Percentiles rank a stretch among this genome's conserved stretches.
Conservation (phyloP, 2,113 vertebrate species). For the Lota lota region DNA sequence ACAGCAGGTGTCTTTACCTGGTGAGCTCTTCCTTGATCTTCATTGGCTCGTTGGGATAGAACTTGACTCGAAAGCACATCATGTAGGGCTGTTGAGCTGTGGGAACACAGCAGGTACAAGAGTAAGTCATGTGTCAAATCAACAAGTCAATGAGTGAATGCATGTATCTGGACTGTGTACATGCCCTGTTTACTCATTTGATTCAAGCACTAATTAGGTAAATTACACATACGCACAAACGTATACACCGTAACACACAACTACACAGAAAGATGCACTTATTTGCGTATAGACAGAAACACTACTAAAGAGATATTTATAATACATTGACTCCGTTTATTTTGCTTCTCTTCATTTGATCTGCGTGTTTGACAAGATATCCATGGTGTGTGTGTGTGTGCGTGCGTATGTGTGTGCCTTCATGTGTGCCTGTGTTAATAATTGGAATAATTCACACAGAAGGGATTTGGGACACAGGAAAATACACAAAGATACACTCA, state of each 20-base stretch:
- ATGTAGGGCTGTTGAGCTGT: slow-evolving; percentile 95
- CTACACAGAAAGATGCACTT: too few species aligned
- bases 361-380: background rate
- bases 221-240: slow-evolving; percentile 8
- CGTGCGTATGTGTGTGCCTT: background rate
- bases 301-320: background rate
- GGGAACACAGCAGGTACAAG: slow-evolving; percentile 59
- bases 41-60: slow-evolving; percentile 95
- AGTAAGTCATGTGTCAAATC: slow-evolving; percentile 18
- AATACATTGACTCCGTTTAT: slow-evolving; percentile 16
- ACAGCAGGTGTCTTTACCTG: slow-evolving; percentile 75
- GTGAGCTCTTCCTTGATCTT: slow-evolving; percentile 99
- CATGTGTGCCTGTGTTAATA: background rate
- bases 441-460: background rate
- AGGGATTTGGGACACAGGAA: slow-evolving; percentile 25
- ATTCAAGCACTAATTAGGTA: slow-evolving; percentile 48
- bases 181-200: slow-evolving; percentile 40
- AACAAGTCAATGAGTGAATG: background rate
- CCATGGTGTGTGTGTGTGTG: background rate
- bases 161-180: background rate
- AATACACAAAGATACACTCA: background rate
- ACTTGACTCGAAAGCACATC: slow-evolving; percentile 99
- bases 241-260: slow-evolving; percentile 2
- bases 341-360: slow-evolving; percentile 39
- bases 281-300: too few species aligned